Evolutionary conservation across 2,797 vertebrate species (phyloP), one percentile per base, ranked within the genome.

Genomic region (Remorina albescens): DNA sequence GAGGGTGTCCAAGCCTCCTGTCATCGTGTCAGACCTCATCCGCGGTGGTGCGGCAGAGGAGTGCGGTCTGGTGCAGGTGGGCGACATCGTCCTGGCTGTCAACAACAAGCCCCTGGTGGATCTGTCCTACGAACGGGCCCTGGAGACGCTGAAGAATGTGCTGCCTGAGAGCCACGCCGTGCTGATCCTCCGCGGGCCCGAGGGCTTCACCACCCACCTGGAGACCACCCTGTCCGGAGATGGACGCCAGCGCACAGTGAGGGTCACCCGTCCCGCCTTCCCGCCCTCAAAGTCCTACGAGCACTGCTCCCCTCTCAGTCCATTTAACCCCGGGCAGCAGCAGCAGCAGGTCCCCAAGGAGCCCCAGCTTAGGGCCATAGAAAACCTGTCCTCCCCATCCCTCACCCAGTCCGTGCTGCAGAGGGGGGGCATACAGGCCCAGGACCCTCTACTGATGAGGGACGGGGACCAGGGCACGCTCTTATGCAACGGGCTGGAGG

Each of bases 11-110:
- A 99, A 97, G 83, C 98, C 98, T 0, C 98, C 98, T 0, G 95
- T 99, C 86, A 98, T 99, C 67, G 95, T 99, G 92, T 99, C 98
- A 0, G 97, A 99, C 88, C 92, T 99, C 68, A 99, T 99, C 83
- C 96, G 96, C 0, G 98, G 98, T 0, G 97, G 98, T 0, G 97
- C 97, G 0, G 97, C 98, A 0, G 98, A 99, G 90, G 97, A 99
- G 91, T 98, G 97, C 0, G 98, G 97, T 83, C 96, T 99, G 88
- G 95, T 99, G 83, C 98, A 99, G 90, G 96, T 98, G 0, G 98
- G 97, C 2, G 98, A 99, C 93, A 99, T 99, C 51, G 95, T 99
- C 13, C 73, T 99, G 2, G 98, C 98, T 0, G 97, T 98, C 86
- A 98, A 99, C 79, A 97, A 97, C 91, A 96, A 96, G 88, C 97